These are phyloP conservation scores for Bombus balteatus DNA, from an alignment of 1,140 invertebrate genomes.

Conservation along the genomic window DNA sequence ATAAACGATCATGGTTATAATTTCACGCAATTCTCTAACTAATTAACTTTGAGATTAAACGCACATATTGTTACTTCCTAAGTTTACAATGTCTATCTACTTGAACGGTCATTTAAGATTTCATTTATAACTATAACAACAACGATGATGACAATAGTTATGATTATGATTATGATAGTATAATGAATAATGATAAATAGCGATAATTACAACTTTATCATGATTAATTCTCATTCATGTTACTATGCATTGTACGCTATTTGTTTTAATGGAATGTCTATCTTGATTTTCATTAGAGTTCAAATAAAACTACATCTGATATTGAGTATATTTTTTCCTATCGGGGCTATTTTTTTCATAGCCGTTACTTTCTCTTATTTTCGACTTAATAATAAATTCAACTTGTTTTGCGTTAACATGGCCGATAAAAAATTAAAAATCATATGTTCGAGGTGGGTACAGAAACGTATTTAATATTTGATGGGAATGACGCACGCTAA, in stretches of 20 bases:
- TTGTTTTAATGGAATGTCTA: conserved; percentile 51
- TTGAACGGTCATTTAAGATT: conserved; percentile 67
- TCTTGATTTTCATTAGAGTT: conserved; percentile 42
- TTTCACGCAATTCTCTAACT: conserved; percentile 60
- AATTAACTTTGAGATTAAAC: conserved; percentile 57
- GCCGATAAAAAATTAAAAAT: conserved; percentile 13
- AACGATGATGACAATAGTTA: conserved; percentile 66
- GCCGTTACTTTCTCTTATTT: conserved; percentile 30
- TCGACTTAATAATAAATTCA: conserved; percentile 36
- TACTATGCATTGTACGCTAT: conserved; percentile 54
- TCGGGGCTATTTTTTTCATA: neutral
- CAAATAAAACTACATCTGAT: conserved; percentile 43
- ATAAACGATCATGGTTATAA: conserved; percentile 64
- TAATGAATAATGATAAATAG: conserved; percentile 59
- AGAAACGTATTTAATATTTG: conserved; percentile 27
- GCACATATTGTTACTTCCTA: conserved; percentile 54
- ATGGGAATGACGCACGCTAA: conserved; percentile 29
- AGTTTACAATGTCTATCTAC: conserved; percentile 68
- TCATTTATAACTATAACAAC: conserved; percentile 69
- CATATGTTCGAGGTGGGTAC: neutral
- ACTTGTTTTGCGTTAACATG: conserved; percentile 10
- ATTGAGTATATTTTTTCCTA: conserved; percentile 47
- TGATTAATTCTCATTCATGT: conserved; percentile 52
- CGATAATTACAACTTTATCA: conserved; percentile 58
- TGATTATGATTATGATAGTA: conserved; percentile 56